Base-by-base conservation (phyloP, 2,888 invertebrate genomes). In the Shargacucullia verbasci region DNA sequence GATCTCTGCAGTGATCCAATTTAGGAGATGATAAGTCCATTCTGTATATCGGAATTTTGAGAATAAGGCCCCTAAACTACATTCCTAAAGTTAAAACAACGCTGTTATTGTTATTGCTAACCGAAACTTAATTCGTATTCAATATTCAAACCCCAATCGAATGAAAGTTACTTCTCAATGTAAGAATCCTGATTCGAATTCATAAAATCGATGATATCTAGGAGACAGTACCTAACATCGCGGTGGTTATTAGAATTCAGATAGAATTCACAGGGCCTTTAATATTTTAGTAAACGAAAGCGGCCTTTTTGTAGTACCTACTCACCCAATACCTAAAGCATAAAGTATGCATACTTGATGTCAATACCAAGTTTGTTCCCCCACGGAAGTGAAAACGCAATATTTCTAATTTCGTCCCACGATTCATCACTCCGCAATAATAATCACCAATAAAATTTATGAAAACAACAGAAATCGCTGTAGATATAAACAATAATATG, bases 271-370 rank as follows among this genome's bases (percentile, higher is more conserved):
- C 50, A 15, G 35, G 31, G 44, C 31, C 40, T 38, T 57, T 50
- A 55, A 66, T 63, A 58, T 58, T 71, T 63, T 56, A 63, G 50
- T 46, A 58, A 71, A 66, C 61, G 70, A 2, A 62, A 55, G 43
- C 50, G 45, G 56, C 14, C 31, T 40, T 40, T 12, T 40, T 15
- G 34, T 53, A 39, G 40, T 39, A 35, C 31, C 46, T 25, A 25
- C 38, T 35, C 33, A 44, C 38, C 49, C 50, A 54, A 55, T 57
- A 47, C 39, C 40, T 34, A 15, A 7, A 44, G n/a, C 43, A 50
- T 59, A 48, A 50, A 59, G 49, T n/a, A n/a, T 55, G 48, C 34
- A 66, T 48, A 25, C 12, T 47, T 37, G 13, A 46, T 48, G 38
- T 40, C 43, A 62, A 59, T 59, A 62, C 41, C 63, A 14, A 15